Base-by-base conservation (phyloP, 2,113 vertebrate species). In the Aleadryas rufinucha region DNA sequence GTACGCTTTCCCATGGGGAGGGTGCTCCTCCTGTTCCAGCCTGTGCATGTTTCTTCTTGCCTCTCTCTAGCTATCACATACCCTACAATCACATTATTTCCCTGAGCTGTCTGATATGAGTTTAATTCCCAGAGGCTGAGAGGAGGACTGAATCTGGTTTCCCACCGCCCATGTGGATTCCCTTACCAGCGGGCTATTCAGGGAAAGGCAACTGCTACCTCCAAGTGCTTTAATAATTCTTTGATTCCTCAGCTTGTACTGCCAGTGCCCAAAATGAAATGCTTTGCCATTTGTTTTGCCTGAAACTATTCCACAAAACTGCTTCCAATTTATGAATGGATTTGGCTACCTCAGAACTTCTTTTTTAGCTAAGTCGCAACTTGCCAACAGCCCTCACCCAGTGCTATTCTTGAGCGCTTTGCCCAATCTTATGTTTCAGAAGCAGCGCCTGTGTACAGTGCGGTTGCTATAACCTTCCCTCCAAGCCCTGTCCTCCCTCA, bases 241-340 rank as follows among this genome's bases (percentile, higher is more conserved):
- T 93, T 95, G 93, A 97, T 97, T 95, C 91, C 93, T 97, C 89
- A 89, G 83, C 91, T 95, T 93, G 94, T 95, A 92, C 95, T 95
- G 96, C 93, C 96, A 95, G 93, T 95, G 93, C 95, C 95, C 95
- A 90, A 96, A 96, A 90, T 95, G 76, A 97, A 97, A 95, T 11
- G 69, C 72, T 93, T 95, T 95, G 93, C 95, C 95, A 93, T 95
- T 97, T 95, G 86, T 96, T 97, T 95, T 95, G 96, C 95, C 94
- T 97, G 95, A 97, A 97, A 97, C 92, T 86, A 91, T 95, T 95
- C 95, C 96, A 95, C 91, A 95, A 97, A 95, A 96, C 91, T 95
- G 89, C 95, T 95, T 97, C 95, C 95, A 97, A 78, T 95, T 95
- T 90, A 89, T 93, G 93, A 96, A 97, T 96, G 95, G 94, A 96